Base-by-base conservation (phyloP, 2,888 invertebrate genomes). In the Drosophila mimica region DNA sequence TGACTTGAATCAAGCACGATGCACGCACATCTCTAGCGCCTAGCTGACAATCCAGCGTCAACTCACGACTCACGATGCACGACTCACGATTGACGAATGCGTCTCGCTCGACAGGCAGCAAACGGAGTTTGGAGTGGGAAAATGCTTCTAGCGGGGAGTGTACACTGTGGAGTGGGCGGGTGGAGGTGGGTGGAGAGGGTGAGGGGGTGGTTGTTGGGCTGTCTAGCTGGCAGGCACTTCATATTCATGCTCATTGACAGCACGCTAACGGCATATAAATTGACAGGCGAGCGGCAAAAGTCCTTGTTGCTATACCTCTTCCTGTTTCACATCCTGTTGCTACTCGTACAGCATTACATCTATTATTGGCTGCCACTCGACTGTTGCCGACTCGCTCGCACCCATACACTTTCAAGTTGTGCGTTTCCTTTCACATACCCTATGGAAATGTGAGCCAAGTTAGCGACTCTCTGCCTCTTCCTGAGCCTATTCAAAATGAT, bases 221-320 rank as follows among this genome's bases (percentile, higher is more conserved):
- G 62, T 46, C 48, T 48, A 62, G 69, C 51, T 74, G 66, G 58
- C 64, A 54, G 46, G 57, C 87, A 79, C 87, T 88, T 83, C 84
- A 83, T 86, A 86, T 87, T 83, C 87, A 78, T 82, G 88, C 89
- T 86, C 87, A 87, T 87, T 90, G 90, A 88, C 90, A 86, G 87
- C 84, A 87, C 89, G 89, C 90, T 84, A 84, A 90, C 90, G 90
- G 88, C 88, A 88, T 90, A 87, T 90, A 89, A 90, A 88, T 88
- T 90, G 88, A 81, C 89, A 88, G 88, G 65, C 66, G 17, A 49
- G 59, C 57, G 53, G 68, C 78, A 59, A 62, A 73, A 63, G 67
- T 63, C 61, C 61, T 78, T 79, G 72, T 74, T 81, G 81, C 74
- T 63, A 74, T 81, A 67, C 43, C 65, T 54, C 38, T 65, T 28